Percentiles rank a stretch among this genome's conserved stretches.
Conservation (phyloP, 2,888 invertebrate species). For the Sympetrum striolatum region DNA sequence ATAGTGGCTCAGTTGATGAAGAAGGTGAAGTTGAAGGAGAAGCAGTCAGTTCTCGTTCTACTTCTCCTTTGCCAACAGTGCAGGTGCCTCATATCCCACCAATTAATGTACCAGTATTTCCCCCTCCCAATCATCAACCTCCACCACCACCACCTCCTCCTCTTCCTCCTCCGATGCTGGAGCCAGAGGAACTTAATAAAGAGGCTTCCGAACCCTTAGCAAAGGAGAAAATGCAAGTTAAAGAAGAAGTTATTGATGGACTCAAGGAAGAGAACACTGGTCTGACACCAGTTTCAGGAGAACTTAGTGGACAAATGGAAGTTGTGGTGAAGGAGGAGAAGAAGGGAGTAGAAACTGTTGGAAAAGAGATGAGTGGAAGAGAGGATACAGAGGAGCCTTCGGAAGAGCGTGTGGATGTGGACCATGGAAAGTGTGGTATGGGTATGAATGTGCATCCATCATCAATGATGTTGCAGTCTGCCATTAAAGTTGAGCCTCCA, state of each 20-base stretch:
- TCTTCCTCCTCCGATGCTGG: conserved; percentile 20
- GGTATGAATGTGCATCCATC: conserved; percentile 15
- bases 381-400: background rate
- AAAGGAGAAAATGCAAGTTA: conserved; percentile 46
- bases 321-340: conserved; percentile 48
- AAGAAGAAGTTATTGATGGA: conserved; percentile 47
- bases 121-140: conserved; percentile 44
- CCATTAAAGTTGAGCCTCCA: conserved; percentile 7
- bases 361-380: conserved; percentile 20
- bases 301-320: conserved; percentile 47
- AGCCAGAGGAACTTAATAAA: conserved; percentile 45
- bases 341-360: conserved; percentile 26
- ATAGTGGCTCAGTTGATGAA: conserved; percentile 77
- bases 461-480: conserved; percentile 10
- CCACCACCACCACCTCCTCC: conserved; percentile 44
- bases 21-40: conserved; percentile 50
- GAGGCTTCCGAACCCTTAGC: conserved; percentile 44
- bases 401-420: background rate
- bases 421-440: conserved; percentile 14
- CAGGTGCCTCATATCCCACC: conserved; percentile 43
- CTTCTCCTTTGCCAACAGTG: conserved; percentile 49
- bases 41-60: conserved; percentile 52
- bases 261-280: conserved; percentile 18
- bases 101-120: conserved; percentile 38
- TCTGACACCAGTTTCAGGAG: conserved; percentile 45